Evolutionary conservation across 2,113 vertebrate species (phyloP), one percentile per base, ranked within the genome.

Genomic region (Tenebrosternarchus preto): DNA sequence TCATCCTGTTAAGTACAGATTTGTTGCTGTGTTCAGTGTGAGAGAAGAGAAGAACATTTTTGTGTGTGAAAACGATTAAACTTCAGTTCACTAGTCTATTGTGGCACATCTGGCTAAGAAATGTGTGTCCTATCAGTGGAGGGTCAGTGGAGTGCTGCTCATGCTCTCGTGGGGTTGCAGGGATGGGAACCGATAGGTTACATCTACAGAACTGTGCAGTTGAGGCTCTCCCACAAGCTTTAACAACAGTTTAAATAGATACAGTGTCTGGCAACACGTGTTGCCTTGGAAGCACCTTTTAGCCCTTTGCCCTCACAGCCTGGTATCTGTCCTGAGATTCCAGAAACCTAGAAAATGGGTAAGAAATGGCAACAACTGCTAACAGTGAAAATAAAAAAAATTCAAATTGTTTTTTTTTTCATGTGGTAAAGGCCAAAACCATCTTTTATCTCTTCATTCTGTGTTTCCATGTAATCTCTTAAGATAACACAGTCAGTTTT

Each of bases 1-100:
- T 86, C 77, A 78, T 78, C 46, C 55, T 86, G 86, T 83, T 85
- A 87, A 90, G 87, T 61, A 81, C 80, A 88, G 71, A 80, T 83
- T 86, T 86, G 85, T 75, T 85, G 74, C 76, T 71, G 77, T 84
- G 81, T 80, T 76, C 68, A 68, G 75, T 71, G 71, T 67, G 39
- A 83, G 43, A 69, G 76, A 64, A 64, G 77, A 86, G 22, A 33
- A 16, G 57, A 39, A 50, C 67, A 22, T 66, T 64, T 66, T 66
- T 63, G 53, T 36, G 22, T 66, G 6, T 8, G 9, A 50, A 71
- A 72, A 63, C 77, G 61, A 12, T 61, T 46, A 2, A 46, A 59
- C 53, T 74, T 39, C 4, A 74, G 16, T 39, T 60, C 27, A n/a
- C 55, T n/a, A 31, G 55, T 74, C 69, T 74, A 16, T 20, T 57